Percentiles rank a stretch among this genome's conserved stretches.
phyloP scores from a whole-genome alignment of 2,888 invertebrate genomes.

The Apodemia mormo region DNA sequence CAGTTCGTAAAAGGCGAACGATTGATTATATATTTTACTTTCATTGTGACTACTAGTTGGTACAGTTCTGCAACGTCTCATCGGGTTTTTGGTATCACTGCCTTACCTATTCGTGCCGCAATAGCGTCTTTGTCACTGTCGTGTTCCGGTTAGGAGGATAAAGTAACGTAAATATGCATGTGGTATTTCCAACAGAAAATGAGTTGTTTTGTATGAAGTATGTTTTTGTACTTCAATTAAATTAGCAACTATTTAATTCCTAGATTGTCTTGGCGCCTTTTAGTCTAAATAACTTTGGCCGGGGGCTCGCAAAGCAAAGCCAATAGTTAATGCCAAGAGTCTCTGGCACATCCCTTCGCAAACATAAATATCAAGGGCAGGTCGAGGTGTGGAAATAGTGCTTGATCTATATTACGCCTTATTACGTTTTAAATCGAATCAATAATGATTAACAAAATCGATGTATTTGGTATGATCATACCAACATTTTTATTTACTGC shows the following conservation, averaged over 20 bases:
- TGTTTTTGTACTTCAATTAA: not conserved
- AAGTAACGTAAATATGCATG: too few species aligned
- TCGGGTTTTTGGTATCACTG: too few species aligned
- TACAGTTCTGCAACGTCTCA: too few species aligned
- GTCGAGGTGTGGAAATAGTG: slow-evolving; percentile 44
- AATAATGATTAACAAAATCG: not conserved
- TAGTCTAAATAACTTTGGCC: slow-evolving; percentile 73
- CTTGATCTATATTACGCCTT: slow-evolving; percentile 15
- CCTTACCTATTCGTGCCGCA: too few species aligned
- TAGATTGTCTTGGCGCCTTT: slow-evolving; percentile 60
- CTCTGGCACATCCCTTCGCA: slow-evolving; percentile 66
- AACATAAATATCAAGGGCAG: slow-evolving; percentile 61
- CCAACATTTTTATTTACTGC: too few species aligned
- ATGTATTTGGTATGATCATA: not conserved
- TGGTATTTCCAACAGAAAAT: too few species aligned
- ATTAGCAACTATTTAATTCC: slow-evolving; percentile 20
- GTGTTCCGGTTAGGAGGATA: too few species aligned
- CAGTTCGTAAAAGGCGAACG: too few species aligned
- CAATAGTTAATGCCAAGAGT: slow-evolving; percentile 63
- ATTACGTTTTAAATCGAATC: not conserved
- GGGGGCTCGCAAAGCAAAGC: slow-evolving; percentile 48
- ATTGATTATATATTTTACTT: too few species aligned
- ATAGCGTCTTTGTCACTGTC: too few species aligned
- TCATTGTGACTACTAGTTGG: too few species aligned
- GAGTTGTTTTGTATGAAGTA: too few species aligned